phyloP scores from a whole-genome alignment of 2,888 invertebrate genomes.

The Epiperipatus broadwayi region DNA sequence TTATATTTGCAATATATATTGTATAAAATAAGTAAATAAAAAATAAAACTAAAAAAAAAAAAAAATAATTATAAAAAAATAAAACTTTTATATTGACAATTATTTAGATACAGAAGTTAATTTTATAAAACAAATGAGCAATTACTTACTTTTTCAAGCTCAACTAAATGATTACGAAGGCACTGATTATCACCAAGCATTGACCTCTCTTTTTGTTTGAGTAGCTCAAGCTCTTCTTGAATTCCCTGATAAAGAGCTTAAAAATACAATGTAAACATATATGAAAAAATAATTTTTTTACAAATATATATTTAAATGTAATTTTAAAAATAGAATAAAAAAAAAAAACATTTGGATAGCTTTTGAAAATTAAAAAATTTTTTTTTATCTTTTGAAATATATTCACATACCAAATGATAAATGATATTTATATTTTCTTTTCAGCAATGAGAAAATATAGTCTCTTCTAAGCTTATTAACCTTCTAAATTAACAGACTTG shows the following conservation, averaged over 20 bases:
- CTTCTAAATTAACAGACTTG: too few species aligned
- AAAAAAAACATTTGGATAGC: too few species aligned
- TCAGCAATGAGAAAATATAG: too few species aligned
- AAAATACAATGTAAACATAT: slow-evolving; percentile 21
- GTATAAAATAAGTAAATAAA: too few species aligned
- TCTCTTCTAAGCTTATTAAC: too few species aligned
- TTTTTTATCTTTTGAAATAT: too few species aligned
- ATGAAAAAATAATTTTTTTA: not conserved
- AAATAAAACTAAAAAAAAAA: slow-evolving; percentile 3
- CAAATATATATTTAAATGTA: slow-evolving; percentile 3
- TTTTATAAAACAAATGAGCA: not conserved
- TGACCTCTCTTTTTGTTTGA: slow-evolving; percentile 42
- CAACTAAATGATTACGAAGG: slow-evolving; percentile 57
- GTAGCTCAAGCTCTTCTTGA: slow-evolving; percentile 43
- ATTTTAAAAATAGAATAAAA: too few species aligned
- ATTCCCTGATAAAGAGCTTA: slow-evolving; percentile 37
- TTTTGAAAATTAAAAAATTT: too few species aligned
- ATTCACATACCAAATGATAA: too few species aligned
- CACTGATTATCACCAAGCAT: slow-evolving; percentile 54
- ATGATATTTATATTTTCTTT: too few species aligned
- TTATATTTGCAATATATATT: too few species aligned
- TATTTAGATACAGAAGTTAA: not conserved
- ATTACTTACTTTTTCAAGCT: slow-evolving; percentile 48
- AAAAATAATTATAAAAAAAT: not conserved
- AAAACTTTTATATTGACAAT: not conserved